Base-by-base conservation (phyloP, 2,113 vertebrate genomes). In the Chunga burmeisteri region DNA sequence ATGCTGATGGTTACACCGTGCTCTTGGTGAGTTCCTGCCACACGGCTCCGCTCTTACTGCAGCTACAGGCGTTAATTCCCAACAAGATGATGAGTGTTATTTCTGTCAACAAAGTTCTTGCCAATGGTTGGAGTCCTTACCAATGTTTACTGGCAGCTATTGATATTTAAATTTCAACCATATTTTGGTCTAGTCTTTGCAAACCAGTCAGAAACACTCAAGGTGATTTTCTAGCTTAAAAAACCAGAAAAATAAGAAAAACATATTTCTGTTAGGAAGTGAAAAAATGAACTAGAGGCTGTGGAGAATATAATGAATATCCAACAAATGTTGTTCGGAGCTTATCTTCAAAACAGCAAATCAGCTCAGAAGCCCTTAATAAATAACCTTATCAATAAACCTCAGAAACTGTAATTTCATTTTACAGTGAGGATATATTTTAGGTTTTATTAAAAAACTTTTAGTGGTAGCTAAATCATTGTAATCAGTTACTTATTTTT, bases 271-370 rank as follows among this genome's bases (percentile, higher is more conserved):
- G 20, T 96, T 86, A 90, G 52, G 56, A 89, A 93, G 16, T 15
- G 5, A 16, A 30, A 65, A 78, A 85, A 90, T 85, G 58, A 96
- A 66, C 81, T 68, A 83, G 47, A 84, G 53, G 29, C 75, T 92
- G 38, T 84, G 29, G 13, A 89, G 55, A 96, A 96, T 89, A 96
- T 83, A 98, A 93, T 81, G 87, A 96, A 92, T 79, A 67, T 75
- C 81, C 93, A 72, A 82, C 22, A 81, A 88, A 88, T 96, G 53
- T 95, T 98, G 63, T 96, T 96, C 61, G 1, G 78, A 87, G 63
- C 94, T 98, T 98, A 98, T 98, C 97, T 97, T 97, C 93, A 97
- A 96, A 97, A 87, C 67, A 92, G 82, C 92, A 96, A 94, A 96
- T 97, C 95, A 94, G 56, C 95, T 97, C 78, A 93, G 42, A 95